Base-by-base conservation (phyloP, 2,797 vertebrate genomes). In the Clamator glandarius region DNA sequence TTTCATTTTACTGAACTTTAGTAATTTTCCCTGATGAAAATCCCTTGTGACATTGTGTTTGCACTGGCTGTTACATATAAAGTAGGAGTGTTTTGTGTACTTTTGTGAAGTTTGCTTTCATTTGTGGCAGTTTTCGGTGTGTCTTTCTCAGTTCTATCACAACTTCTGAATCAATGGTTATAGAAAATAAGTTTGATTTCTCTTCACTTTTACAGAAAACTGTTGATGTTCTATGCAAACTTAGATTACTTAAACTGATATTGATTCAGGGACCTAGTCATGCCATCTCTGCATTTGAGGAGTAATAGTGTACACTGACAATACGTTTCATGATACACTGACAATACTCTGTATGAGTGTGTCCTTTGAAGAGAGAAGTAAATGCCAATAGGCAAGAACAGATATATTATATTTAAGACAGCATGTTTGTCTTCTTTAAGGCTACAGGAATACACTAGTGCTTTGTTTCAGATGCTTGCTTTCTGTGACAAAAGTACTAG, bases 171-270 rank as follows among this genome's bases (percentile, higher is more conserved):
- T n/a, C 51, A 87, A 13, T 73, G 12, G 17, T 82, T 72, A 12
- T 31, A 51, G 50, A 28, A 74, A 62, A 62, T n/a, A 2, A 73
- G 16, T 52, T 5, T 35, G 23, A 51, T 66, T 77, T 35, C 17
- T n/a, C n/a, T n/a, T n/a, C n/a, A 25, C 7, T 55, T 73, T 20
- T 61, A 46, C 13, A 23, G 55, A 62, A 85, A 73, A 68, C 41
- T 93, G 12, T 46, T 0, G 0, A 0, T 93, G 20, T 75, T 77
- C 14, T 31, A 0, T 35, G 39, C 5, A 35, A 5, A 3, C 4
- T 33, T 39, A 25, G 0, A 19, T 67, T 63, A 12, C 31, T 72
- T n/a, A 59, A 46, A 41, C 4, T 66, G 6, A 26, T 78, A 16
- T 35, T 79, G 12, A 44, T 64, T 78, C 7, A n/a, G 25, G 15